Base-by-base conservation (phyloP, 23 tunicate genomes). In the Botrylloides violaceus region DNA sequence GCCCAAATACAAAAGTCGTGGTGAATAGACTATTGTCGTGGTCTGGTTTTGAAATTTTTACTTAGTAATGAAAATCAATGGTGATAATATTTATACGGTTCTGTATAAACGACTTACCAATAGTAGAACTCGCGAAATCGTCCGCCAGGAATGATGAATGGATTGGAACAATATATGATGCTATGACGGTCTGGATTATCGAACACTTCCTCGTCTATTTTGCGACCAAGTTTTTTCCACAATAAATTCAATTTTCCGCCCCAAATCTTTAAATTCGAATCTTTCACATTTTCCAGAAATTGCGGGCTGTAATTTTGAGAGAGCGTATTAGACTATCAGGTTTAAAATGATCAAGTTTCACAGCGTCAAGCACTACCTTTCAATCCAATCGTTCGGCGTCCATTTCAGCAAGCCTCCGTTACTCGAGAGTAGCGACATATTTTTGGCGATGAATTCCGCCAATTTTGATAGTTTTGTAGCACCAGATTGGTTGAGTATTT, bases 91-190 rank as follows among this genome's bases (percentile, higher is more conserved):
- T n/a, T n/a, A n/a, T n/a, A n/a, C n/a, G n/a, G n/a, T n/a, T n/a
- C n/a, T n/a, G n/a, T 15, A 43, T 43, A 15, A 15, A 43, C 15
- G 53, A 71, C 68, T 60, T 55, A 87, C 95, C 98, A 91, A 59
- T 91, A 91, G 74, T 91, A 91, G 75, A 83, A 78, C 70, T 91
- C 98, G 29, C 98, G 50, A 47, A 91, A 91, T 61, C 98, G 73
- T 30, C 98, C 98, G 6, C 91, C 98, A 9, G 90, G 98, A 0
- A 91, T 83, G 74, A 88, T 66, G 49, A 88, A 66, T 18, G 96
- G 77, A 56, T 89, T 79, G 9, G 66, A n/a, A 21, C 71, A 81
- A 15, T 81, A 68, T 49, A 89, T 78, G 19, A 83, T 34, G 65
- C 89, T 83, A 76, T 83, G 78, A 50, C 35, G 55, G 22, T 72